These are phyloP conservation scores for Daboia siamensis DNA, from an alignment of 2,113 vertebrate genomes.

Conservation along the genomic window DNA sequence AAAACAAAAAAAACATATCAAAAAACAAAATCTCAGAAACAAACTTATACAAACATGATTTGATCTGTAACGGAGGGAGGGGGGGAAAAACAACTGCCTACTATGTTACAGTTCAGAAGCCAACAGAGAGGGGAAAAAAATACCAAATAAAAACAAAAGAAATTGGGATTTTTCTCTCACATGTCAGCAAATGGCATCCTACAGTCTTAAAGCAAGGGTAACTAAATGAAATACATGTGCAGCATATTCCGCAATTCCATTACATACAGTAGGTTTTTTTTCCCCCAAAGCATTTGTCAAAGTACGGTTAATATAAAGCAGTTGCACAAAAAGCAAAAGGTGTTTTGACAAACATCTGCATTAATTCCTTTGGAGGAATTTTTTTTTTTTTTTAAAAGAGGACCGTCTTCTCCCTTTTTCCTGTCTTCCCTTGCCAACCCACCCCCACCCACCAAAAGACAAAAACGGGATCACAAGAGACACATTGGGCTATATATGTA, in stretches of 20 bases:
- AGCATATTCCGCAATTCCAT: slow-evolving; percentile 88
- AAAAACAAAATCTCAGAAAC: slow-evolving; percentile 32
- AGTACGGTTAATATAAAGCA: slow-evolving; percentile 93
- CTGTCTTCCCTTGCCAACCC: slow-evolving; percentile 65
- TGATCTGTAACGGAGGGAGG: slow-evolving; percentile 82
- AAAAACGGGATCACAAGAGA: slow-evolving; percentile 79
- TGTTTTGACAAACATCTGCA: slow-evolving; percentile 84
- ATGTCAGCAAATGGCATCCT: slow-evolving; percentile 82
- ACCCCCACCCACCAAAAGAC: slow-evolving; percentile 68
- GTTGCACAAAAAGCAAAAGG: slow-evolving; percentile 91
- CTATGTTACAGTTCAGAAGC: slow-evolving; percentile 95
- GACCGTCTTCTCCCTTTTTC: slow-evolving; percentile 59
- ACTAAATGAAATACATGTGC: slow-evolving; percentile 92
- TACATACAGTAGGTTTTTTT: slow-evolving; percentile 91
- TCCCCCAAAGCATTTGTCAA: slow-evolving; percentile 77
- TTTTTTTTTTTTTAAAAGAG: slow-evolving; percentile 72
- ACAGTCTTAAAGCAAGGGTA: slow-evolving; percentile 87
- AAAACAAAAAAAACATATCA: not conserved
- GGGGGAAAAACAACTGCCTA: slow-evolving; percentile 77
- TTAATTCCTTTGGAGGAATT: slow-evolving; percentile 81
- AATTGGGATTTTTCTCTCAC: slow-evolving; percentile 78
- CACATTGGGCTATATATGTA: slow-evolving; percentile 87
- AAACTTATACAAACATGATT: slow-evolving; percentile 90
- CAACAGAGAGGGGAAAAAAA: slow-evolving; percentile 39
- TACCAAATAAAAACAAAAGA: slow-evolving; percentile 27